Evolutionary conservation across 1,140 invertebrate genomes (phyloP), one percentile per base, ranked within the genome.

Genomic region (Pentalonia nigronervosa): DNA sequence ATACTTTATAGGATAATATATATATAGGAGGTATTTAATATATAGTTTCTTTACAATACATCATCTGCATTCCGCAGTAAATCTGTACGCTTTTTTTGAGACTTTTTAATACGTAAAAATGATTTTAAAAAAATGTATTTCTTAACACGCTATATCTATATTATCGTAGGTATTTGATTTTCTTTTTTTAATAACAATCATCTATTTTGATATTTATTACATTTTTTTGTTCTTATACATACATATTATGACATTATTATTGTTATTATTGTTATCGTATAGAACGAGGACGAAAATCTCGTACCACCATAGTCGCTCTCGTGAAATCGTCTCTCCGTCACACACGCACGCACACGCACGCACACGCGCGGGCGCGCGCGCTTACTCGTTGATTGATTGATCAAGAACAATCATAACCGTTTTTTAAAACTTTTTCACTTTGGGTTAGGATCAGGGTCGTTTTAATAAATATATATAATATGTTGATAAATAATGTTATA

Each of bases 391-490:
- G 84, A 86, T 86, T 41, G 84, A 86, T 47, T 41, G 45, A 47
- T 84, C 36, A 36, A 41, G 84, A 86, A 86, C 41, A 47, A 86
- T 86, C 41, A 83, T 23, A 36, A 84, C 9, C 36, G 81, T 25
- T 84, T 86, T 41, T 86, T 53, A 41, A 41, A 11, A 6, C 47
- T 47, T 86, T 86, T 86, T n/a, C 14, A n/a, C n/a, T 76, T 76
- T 86, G 84, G 41, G 84, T 86, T 47, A 47, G 84, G 41, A 86
- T 86, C 84, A 86, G 84, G 84, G 84, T 86, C 45, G 84, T 86
- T 47, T 47, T 48, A 47, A 86, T 86, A 45, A 47, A 86, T 30
- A 47, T 76, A 76, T 60, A 60, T 60, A 56, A 76, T 86, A 86
- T 86, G 41, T 86, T 86, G 84, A 86, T 86, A 86, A 47, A 86